These are phyloP conservation scores for Lydus trimaculatus DNA, from an alignment of 2,888 invertebrate species.

Conservation along the genomic window DNA sequence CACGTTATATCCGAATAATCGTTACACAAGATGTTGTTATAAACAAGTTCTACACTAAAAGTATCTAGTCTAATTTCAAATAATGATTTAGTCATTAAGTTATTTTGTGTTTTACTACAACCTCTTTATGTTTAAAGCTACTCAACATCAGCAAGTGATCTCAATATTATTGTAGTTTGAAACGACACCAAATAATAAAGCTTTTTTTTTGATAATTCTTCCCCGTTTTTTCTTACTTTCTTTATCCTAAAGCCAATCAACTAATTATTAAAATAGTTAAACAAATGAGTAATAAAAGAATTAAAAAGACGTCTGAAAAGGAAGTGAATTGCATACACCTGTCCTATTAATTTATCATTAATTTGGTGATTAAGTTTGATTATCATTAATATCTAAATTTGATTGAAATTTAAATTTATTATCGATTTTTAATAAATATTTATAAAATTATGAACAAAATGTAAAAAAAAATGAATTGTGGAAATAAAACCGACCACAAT, in stretches of 20 bases:
- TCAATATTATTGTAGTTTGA: not conserved
- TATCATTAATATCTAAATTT: constrained; percentile 31
- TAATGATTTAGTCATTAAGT: not conserved
- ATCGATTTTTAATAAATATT: not conserved
- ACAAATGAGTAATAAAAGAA: not conserved
- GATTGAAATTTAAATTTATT: constrained; percentile 33
- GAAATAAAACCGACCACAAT: not conserved
- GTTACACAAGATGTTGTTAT: not conserved
- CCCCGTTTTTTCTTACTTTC: not conserved
- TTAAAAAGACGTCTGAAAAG: constrained; percentile 13
- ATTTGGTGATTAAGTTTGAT: constrained; percentile 28
- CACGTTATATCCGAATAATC: not conserved
- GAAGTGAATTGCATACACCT: constrained; percentile 28
- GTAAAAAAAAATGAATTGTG: not conserved
- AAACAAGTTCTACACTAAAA: not conserved
- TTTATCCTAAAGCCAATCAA: constrained; percentile 3
- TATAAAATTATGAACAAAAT: not conserved
- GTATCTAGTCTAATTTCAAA: constrained; percentile 8
- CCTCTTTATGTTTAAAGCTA: not conserved
- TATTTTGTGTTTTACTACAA: not conserved
- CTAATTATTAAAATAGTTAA: not conserved
- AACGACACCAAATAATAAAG: not conserved
- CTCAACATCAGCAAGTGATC: constrained; percentile 11
- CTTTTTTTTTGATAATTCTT: not conserved
- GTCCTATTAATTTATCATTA: constrained; percentile 28